A percentile compares a stretch with the other conserved stretches of the same genome.
phyloP scores from a whole-genome alignment of 2,113 vertebrate species.

The Fukomys damarensis region DNA sequence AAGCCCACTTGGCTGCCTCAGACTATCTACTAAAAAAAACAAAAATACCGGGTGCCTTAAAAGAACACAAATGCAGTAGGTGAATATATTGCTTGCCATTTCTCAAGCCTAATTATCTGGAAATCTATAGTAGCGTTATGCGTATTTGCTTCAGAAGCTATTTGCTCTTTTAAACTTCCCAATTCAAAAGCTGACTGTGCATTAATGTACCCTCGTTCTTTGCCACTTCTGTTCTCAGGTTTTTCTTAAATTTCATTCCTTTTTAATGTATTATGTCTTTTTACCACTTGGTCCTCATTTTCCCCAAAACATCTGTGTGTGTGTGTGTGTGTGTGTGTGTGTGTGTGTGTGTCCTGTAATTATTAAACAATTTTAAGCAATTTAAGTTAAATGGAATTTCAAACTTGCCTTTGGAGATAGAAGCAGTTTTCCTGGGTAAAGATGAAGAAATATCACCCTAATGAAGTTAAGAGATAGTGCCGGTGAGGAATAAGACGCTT shows the following conservation, averaged over 20 bases:
- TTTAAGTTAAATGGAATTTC: slow-evolving; percentile 74
- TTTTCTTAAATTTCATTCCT: slow-evolving; percentile 57
- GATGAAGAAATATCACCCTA: slow-evolving; percentile 65
- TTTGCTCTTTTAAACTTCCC: slow-evolving; percentile 48
- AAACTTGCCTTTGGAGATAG: slow-evolving; percentile 66
- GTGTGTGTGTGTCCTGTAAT: neutral
- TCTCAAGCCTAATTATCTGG: slow-evolving; percentile 57
- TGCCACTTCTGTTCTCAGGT: neutral
- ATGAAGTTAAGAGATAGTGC: slow-evolving; percentile 74
- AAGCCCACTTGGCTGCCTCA: neutral
- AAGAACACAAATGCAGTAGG: slow-evolving; percentile 61
- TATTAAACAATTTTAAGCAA: slow-evolving; percentile 21
- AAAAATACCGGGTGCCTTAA: neutral
- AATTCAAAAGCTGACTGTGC: slow-evolving; percentile 39
- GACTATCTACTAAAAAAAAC: neutral
- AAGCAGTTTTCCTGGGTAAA: slow-evolving; percentile 46
- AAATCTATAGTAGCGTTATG: slow-evolving; percentile 47
- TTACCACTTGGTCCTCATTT: neutral
- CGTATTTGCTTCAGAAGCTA: slow-evolving; percentile 42
- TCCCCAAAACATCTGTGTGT: neutral
- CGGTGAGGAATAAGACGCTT: slow-evolving; percentile 23
- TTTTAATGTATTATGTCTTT: slow-evolving; percentile 48
- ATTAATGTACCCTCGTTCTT: neutral
- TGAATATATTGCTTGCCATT: slow-evolving; percentile 60
- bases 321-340: neutral